Percentiles rank a stretch among this genome's conserved stretches.
Conservation (phyloP, 2,888 invertebrate species). For the Oscheius onirici region DNA sequence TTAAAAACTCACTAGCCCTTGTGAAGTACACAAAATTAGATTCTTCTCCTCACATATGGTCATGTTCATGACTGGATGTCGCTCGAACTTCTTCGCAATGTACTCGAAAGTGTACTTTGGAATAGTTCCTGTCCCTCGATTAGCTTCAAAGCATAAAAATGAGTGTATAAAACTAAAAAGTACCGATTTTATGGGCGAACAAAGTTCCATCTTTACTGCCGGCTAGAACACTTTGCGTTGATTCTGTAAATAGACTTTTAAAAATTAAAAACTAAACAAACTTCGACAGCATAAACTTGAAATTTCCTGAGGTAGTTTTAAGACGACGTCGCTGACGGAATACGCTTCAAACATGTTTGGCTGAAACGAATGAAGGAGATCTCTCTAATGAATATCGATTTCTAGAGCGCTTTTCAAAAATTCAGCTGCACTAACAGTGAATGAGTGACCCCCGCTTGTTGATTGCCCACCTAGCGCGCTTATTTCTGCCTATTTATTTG, state of each 20-base stretch:
- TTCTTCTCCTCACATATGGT: slow-evolving; percentile 58
- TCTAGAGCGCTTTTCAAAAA: no score
- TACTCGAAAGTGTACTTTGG: slow-evolving; percentile 40
- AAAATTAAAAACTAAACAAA: slow-evolving; percentile 19
- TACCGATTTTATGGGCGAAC: slow-evolving; percentile 35
- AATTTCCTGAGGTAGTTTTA: slow-evolving; percentile 57
- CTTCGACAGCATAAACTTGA: slow-evolving; percentile 51
- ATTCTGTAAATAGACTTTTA: slow-evolving; percentile 37
- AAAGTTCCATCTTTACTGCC: slow-evolving; percentile 51
- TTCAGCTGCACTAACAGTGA: no score
- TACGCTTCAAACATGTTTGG: slow-evolving; percentile 66
- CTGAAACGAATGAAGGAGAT: no score
- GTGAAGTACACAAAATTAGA: slow-evolving; percentile 61
- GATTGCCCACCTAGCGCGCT: no score
- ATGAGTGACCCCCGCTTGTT: no score
- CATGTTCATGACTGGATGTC: slow-evolving; percentile 58
- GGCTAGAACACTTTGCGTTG: slow-evolving; percentile 44
- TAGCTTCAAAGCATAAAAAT: neutral
- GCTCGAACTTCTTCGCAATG: slow-evolving; percentile 51
- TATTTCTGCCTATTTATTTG: no score
- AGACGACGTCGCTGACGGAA: slow-evolving; percentile 59
- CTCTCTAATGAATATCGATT: no score
- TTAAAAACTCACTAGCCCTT: slow-evolving; percentile 41
- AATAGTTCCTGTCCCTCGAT: slow-evolving; percentile 29
- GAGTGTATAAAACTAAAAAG: neutral